These are phyloP conservation scores for Poicephalus gulielmi DNA, from an alignment of 2,113 vertebrate genomes.

Conservation along the genomic window DNA sequence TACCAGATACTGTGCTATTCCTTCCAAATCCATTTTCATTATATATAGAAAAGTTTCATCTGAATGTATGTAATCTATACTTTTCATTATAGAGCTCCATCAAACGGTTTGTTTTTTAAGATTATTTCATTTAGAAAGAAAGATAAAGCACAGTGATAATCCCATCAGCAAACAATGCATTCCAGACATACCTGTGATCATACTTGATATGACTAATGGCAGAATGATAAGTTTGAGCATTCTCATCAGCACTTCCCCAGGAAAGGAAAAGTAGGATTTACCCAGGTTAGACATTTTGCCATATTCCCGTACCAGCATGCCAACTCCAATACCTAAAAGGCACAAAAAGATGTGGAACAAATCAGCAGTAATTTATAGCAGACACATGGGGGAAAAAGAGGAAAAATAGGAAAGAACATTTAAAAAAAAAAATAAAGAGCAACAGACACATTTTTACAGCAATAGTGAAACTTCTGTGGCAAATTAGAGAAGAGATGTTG, in stretches of 20 bases:
- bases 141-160: neutral
- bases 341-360: neutral
- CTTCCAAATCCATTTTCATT: neutral
- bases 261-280: slow-evolving; percentile 95
- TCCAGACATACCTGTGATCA: slow-evolving; percentile 89
- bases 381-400: neutral
- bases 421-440: neutral
- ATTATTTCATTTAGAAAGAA: neutral
- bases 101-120: neutral
- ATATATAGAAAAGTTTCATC: neutral
- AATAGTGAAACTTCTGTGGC: neutral
- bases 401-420: neutral
- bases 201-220: slow-evolving; percentile 96
- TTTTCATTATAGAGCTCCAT: neutral
- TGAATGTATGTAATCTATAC: neutral
- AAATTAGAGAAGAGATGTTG: neutral
- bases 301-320: slow-evolving; percentile 89
- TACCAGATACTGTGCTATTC: neutral
- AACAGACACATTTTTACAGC: neutral
- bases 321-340: slow-evolving; percentile 84
- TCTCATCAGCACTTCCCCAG: slow-evolving; percentile 94
- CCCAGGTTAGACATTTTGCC: slow-evolving; percentile 84
- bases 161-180: neutral
- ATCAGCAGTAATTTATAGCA: neutral
- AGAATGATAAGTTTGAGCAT: slow-evolving; percentile 98